These are phyloP conservation scores for Orthosia cruda DNA, from an alignment of 2,888 invertebrate genomes.

Conservation along the genomic window DNA sequence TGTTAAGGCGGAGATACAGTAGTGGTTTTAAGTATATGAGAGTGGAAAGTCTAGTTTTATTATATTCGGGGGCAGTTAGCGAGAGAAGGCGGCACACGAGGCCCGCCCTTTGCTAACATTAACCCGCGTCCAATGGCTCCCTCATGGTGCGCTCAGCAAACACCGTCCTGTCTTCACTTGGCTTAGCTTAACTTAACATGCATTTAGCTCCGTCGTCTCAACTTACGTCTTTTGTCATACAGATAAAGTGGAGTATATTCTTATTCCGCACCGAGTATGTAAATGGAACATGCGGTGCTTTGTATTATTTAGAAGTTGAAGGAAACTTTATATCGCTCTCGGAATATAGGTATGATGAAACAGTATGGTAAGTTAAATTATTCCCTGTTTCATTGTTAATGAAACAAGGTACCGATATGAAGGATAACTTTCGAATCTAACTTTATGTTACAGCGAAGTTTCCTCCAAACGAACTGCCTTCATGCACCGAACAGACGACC, in stretches of 20 bases:
- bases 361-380: slow-evolving; percentile 23
- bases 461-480: slow-evolving; percentile 41
- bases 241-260: slow-evolving; percentile 39
- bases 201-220: slow-evolving; percentile 67
- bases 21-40: slow-evolving; percentile 6
- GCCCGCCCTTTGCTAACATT: slow-evolving; percentile 77
- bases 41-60: slow-evolving; percentile 63
- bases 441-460: slow-evolving; percentile 37
- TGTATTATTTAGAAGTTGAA: slow-evolving; percentile 39
- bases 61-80: slow-evolving; percentile 55
- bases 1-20: neutral
- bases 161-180: slow-evolving; percentile 73
- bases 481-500: slow-evolving; percentile 17
- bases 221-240: slow-evolving; percentile 60
- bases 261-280: slow-evolving; percentile 40
- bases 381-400: slow-evolving; percentile 32
- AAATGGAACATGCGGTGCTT: slow-evolving; percentile 41
- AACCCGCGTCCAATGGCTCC: slow-evolving; percentile 84
- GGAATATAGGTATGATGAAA: slow-evolving; percentile 24
- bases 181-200: slow-evolving; percentile 74
- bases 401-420: slow-evolving; percentile 17
- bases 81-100: slow-evolving; percentile 64
- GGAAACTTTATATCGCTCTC: slow-evolving; percentile 32
- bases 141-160: slow-evolving; percentile 81
- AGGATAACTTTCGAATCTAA: slow-evolving; percentile 21